phyloP scores from a whole-genome alignment of 2,888 invertebrate species.

The Mycogona germanica region DNA sequence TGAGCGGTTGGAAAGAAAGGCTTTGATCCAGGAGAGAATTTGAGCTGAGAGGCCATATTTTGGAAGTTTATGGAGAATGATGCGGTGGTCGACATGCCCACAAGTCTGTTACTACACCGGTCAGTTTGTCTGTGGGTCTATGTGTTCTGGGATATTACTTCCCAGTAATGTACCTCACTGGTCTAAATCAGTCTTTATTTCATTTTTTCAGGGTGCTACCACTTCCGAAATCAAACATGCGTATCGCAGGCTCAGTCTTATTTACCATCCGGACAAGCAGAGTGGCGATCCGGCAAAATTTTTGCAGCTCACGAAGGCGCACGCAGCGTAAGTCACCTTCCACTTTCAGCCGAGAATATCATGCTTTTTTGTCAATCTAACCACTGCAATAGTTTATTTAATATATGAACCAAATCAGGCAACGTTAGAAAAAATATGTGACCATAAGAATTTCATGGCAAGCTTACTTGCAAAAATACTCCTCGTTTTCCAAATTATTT shows the following conservation, averaged over 20 bases:
- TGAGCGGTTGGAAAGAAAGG: constrained; percentile 74
- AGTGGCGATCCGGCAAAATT: constrained; percentile 95
- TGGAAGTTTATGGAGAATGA: constrained; percentile 85
- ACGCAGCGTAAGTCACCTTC: constrained; percentile 37
- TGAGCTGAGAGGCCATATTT: constrained; percentile 99
- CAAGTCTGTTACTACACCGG: background rate
- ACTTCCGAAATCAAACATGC: constrained; percentile 86
- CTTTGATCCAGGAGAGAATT: constrained; percentile 94
- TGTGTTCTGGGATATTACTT: too few relatives aligned
- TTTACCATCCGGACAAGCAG: constrained; percentile 95
- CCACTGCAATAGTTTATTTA: background rate
- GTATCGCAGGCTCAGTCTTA: constrained; percentile 83
- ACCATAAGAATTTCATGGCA: too few relatives aligned
- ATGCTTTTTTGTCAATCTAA: background rate
- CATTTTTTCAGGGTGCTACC: constrained; percentile 53
- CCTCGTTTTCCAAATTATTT: too few relatives aligned
- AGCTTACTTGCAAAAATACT: too few relatives aligned
- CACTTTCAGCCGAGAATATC: background rate
- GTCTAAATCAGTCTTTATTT: background rate
- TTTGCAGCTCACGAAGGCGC: constrained; percentile 91
- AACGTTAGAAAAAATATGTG: too few relatives aligned
- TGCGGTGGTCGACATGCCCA: constrained; percentile 40
- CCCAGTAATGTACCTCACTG: too few relatives aligned
- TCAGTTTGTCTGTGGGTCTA: too few relatives aligned
- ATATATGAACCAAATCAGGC: too few relatives aligned